Base-by-base conservation (phyloP, 2,797 vertebrate species). In the Eulemur albifrons region DNA sequence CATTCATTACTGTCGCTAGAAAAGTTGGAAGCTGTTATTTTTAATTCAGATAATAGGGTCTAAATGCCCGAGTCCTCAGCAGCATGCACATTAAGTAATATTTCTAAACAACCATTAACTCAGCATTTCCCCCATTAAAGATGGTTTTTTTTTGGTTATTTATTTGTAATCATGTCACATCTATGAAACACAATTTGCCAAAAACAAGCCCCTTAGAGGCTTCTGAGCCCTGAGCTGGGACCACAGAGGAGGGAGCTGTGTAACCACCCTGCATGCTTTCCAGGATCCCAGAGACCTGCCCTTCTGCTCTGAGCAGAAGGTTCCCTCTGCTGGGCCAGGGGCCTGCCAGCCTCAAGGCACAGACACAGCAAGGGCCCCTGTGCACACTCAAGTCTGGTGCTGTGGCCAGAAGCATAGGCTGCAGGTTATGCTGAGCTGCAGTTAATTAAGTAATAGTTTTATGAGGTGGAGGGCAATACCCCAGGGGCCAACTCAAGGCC, bases 371-470 rank as follows among this genome's bases (percentile, higher is more conserved):
- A 93, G 77, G 83, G 0, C 23, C 88, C 15, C 4, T 95, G 88
- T 85, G 85, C 70, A 76, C 38, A 57, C 94, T 95, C 8, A 93
- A 88, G 76, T 57, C 93, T 88, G 43, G 52, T 88, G 77, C 91
- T 32, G 83, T 0, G 1, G 88, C 0, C 9, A 94, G 4, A 54
- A 98, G 96, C 96, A 97, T 93, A 97, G 96, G 27, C 97, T 95
- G 97, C 95, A 96, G 90, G 17, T 90, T 96, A 90, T 94, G 27
- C 97, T 48, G 79, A 0, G 0, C 97, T 79, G 69, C 59, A 95
- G 97, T 98, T 98, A 98, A 98, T 98, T 98, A 98, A 97, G 97
- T 94, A 97, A 90, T 69, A 94, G 85, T 98, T 98, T 98, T 98
- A 98, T 3, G 95, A 98, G 97, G 97, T 98, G 98, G 96, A 87